These are phyloP conservation scores for Drosophila persimilis DNA, from an alignment of 1,140 invertebrate genomes.

Conservation along the genomic window DNA sequence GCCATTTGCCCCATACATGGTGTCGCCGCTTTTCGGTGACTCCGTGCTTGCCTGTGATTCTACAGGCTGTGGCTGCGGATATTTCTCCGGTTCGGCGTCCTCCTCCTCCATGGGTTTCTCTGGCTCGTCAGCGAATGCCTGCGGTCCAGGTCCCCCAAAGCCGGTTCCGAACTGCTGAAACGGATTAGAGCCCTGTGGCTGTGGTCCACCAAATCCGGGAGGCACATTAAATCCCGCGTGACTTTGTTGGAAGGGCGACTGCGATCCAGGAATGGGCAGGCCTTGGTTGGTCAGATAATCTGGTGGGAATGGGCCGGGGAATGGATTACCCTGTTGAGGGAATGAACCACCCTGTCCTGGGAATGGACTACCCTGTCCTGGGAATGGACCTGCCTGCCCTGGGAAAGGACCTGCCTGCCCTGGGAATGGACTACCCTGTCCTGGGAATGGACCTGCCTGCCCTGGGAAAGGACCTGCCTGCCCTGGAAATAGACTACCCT, in stretches of 20 bases:
- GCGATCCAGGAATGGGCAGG: slow-evolving; percentile 36
- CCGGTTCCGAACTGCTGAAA: slow-evolving; percentile 50
- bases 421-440: not conserved
- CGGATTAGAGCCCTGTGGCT: slow-evolving; percentile 23
- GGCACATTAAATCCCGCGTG: slow-evolving; percentile 43
- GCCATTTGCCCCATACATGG: slow-evolving; percentile 73
- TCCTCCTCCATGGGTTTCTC: slow-evolving; percentile 1
- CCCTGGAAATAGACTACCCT: not conserved
- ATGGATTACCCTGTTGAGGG: slow-evolving; percentile 1
- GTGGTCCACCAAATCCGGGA: slow-evolving; percentile 47
- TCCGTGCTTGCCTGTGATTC: slow-evolving; percentile 18
- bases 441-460: not conserved
- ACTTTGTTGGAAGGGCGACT: slow-evolving; percentile 34
- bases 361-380: not conserved
- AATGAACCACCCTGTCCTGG: slow-evolving; percentile 1
- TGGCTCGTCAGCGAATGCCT: slow-evolving; percentile 17
- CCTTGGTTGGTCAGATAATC: slow-evolving; percentile 61
- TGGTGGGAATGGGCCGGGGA: slow-evolving; percentile 11
- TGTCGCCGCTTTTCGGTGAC: slow-evolving; percentile 46
- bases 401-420: not conserved
- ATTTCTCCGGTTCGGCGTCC: not conserved
- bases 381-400: not conserved
- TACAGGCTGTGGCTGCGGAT: not conserved
- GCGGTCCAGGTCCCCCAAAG: slow-evolving; percentile 44
- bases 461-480: slow-evolving; percentile 2